These are phyloP conservation scores for Astropecten irregularis DNA, from an alignment of 53 echinoderm and acorn worm species.

Conservation along the genomic window DNA sequence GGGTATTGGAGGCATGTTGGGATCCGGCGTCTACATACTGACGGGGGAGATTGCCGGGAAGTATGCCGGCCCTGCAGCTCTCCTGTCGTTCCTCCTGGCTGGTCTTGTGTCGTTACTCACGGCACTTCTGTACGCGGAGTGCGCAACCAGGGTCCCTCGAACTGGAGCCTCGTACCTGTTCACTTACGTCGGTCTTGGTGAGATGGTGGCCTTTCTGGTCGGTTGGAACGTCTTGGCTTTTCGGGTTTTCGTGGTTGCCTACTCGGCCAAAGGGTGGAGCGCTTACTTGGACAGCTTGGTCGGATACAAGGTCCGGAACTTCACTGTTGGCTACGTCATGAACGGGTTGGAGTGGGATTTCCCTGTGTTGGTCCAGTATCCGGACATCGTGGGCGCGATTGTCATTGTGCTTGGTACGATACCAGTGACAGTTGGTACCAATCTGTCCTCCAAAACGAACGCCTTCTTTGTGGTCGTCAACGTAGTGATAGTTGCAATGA, in stretches of 20 bases:
- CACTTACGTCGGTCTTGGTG: constrained; percentile 41
- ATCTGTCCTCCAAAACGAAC: constrained; percentile 47
- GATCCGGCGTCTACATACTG: constrained; percentile 45
- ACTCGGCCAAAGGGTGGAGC: constrained; percentile 70
- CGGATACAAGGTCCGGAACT: constrained; percentile 42
- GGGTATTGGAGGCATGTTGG: constrained; percentile 38
- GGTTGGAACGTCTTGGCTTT: constrained; percentile 60
- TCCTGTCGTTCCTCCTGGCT: constrained; percentile 25
- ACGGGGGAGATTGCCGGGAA: constrained; percentile 31
- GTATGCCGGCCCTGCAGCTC: constrained; percentile 31
- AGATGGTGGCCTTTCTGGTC: constrained; percentile 36
- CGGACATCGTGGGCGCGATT: constrained; percentile 58
- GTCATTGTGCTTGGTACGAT: constrained; percentile 14
- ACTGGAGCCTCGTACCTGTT: constrained; percentile 45
- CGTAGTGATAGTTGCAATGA: constrained; percentile 37
- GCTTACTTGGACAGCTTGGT: constrained; percentile 69
- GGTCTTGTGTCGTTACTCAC: constrained; percentile 24
- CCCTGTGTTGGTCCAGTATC: constrained; percentile 50
- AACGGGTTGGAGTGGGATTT: constrained; percentile 46
- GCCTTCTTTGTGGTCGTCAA: constrained; percentile 59
- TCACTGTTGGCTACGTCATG: constrained; percentile 42
- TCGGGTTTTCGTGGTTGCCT: constrained; percentile 46
- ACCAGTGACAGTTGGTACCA: constrained; percentile 33
- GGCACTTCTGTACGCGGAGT: constrained; percentile 17
- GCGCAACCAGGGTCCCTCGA: constrained; percentile 5